Base-by-base conservation (phyloP, 2,888 invertebrate species). In the Drosophila leonis region DNA sequence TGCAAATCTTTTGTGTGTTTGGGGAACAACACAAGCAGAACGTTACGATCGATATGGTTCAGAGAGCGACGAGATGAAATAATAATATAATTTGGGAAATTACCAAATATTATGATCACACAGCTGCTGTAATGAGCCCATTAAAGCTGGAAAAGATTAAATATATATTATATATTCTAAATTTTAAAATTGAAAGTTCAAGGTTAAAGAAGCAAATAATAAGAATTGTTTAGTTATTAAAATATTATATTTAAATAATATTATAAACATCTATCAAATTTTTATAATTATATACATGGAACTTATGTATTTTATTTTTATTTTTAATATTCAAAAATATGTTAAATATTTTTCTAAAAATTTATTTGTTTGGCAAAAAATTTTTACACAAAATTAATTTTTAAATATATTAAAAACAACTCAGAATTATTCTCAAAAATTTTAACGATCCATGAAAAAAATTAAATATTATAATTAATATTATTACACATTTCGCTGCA, bases 1-100 rank as follows among this genome's bases (percentile, higher is more conserved):
- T 75, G 66, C 46, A 65, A 64, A 64, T 66, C 49, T 62, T 73
- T 44, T 62, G 39, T 69, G 51, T 52, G 73, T 70, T 61, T 67
- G 74, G 56, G 33, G 46, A 49, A 42, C 27, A 31, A 64, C 52
- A 29, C 35, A 37, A 49, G 29, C 33, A 29, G 18, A 52, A 44
- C 20, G 8, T 18, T 35, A 33, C 51, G 41, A 55, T 20, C 10
- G 54, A 63, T 18, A 29, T 41, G 46, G 29, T 37, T 55, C n/a
- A 39, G 15, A 39, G 44, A 48, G 33, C 33, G 44, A 52, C 31
- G 48, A 24, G 42, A 10, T 72, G 9, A 39, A 59, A 35, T 18
- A 12, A 13, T 29, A 5, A 35, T 7, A 18, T 6, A 20, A 46
- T 46, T 29, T 29, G 8, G 10, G 54, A 42, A 42, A 54, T 20